A percentile compares a stretch with the other conserved stretches of the same genome.
Evolutionary conservation across 1,140 invertebrate genomes (phyloP).

Genomic region (Aplysia californica): DNA sequence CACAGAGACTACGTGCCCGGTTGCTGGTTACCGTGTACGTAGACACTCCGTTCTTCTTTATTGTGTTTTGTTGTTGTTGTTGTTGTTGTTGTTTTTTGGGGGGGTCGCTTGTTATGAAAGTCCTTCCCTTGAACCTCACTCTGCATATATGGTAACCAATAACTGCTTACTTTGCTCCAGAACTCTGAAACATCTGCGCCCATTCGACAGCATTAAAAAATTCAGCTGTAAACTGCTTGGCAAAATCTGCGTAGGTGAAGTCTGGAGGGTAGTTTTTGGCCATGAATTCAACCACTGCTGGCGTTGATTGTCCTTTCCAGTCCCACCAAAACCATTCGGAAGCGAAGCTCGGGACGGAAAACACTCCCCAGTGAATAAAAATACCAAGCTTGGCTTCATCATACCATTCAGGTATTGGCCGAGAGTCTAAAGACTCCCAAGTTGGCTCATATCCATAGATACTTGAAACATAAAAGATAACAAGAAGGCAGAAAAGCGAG

Average conservation of each 20-base stretch:
- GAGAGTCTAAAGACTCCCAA: slow-evolving; percentile 60
- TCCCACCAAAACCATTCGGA: slow-evolving; percentile 51
- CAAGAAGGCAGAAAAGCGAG: too few relatives aligned
- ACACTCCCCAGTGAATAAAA: slow-evolving; percentile 65
- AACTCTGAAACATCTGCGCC: slow-evolving; percentile 52
- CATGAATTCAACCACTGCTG: slow-evolving; percentile 45
- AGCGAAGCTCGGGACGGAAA: slow-evolving; percentile 54
- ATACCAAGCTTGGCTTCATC: slow-evolving; percentile 65
- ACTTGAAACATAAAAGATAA: too few relatives aligned
- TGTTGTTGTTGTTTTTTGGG: too few relatives aligned
- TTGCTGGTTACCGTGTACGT: too few relatives aligned
- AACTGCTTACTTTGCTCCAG: slow-evolving; percentile 56
- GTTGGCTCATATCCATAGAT: slow-evolving; percentile 46
- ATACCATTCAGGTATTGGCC: slow-evolving; percentile 62
- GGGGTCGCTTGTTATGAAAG: too few relatives aligned
- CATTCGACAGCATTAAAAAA: slow-evolving; percentile 52
- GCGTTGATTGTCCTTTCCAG: slow-evolving; percentile 24
- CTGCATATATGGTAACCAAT: too few relatives aligned
- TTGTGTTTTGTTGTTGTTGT: too few relatives aligned
- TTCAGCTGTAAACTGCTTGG: slow-evolving; percentile 47
- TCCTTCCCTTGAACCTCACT: too few relatives aligned
- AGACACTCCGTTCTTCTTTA: too few relatives aligned
- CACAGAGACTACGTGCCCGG: too few relatives aligned
- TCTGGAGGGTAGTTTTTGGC: slow-evolving; percentile 47
- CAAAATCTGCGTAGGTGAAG: slow-evolving; percentile 58